Evolutionary conservation across 2,797 vertebrate species (phyloP), one percentile per base, ranked within the genome.

Genomic region (Sebastes baramenuke): DNA sequence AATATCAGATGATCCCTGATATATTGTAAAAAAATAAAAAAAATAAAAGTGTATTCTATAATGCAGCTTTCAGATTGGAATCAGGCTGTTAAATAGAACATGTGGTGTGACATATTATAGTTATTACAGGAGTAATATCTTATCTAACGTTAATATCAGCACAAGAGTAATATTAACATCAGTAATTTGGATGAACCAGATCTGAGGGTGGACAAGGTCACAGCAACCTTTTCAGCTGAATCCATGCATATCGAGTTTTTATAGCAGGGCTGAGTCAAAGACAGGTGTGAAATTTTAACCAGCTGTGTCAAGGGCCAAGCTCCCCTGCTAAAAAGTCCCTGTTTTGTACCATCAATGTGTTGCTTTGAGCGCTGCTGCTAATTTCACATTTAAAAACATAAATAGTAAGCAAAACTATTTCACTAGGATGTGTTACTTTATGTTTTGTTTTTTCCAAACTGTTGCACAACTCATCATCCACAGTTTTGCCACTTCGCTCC

Each of bases 111-210:
- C 9, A 13, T 62, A 49, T 42, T 69, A 55, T 14, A 52, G 34
- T 58, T 83, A 82, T 78, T 79, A 67, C 25, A 65, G 24, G 36
- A 86, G 82, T 82, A 69, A 79, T 46, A 46, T 46, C 42, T 46
- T 75, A 76, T 62, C 55, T 78, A 71, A 88, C 79, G 38, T 76
- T 65, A 58, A 75, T 69, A 70, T 75, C 58, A 60, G 38, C 20
- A 36, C n/a, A 79, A 72, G 73, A 81, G 77, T 75, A 75, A 77
- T 46, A 67, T 22, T 42, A 90, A 73, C 70, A 84, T 80, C 75
- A 69, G 34, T 62, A 46, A 81, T 87, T 59, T 70, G 73, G 68
- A 83, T 82, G 70, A 82, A 84, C 56, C 54, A 74, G 73, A 67
- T 55, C 34, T 22, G 72, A 68, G 24, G 36, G 38, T 64, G 14